These are phyloP conservation scores for Agonopterix heracliana DNA, from an alignment of 2,888 invertebrate species.

Conservation along the genomic window DNA sequence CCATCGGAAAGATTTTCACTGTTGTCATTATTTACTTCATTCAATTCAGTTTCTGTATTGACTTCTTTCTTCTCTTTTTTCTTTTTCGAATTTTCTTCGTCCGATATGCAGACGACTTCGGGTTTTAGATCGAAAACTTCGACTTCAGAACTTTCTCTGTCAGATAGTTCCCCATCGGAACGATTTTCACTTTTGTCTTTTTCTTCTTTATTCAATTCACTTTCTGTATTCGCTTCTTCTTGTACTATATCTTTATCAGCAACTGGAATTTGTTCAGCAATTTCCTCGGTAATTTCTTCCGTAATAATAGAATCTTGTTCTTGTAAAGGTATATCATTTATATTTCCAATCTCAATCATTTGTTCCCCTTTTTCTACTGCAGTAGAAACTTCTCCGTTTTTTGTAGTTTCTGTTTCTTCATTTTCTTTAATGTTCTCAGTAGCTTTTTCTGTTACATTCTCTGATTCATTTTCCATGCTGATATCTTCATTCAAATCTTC, in stretches of 20 bases:
- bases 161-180: slow-evolving; percentile 55
- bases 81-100: slow-evolving; percentile 37
- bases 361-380: slow-evolving; percentile 13
- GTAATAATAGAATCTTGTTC: slow-evolving; percentile 1
- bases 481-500: neutral
- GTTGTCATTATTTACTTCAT: slow-evolving; percentile 3
- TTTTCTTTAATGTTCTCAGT: neutral
- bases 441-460: neutral
- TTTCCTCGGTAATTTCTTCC: neutral
- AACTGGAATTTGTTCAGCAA: no score
- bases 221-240: neutral
- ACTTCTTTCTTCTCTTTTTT: slow-evolving; percentile 24
- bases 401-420: neutral
- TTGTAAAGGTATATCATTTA: slow-evolving; percentile 17
- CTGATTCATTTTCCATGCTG: no score
- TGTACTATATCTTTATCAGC: neutral
- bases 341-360: slow-evolving; percentile 12
- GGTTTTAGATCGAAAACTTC: slow-evolving; percentile 47
- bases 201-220: neutral
- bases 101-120: slow-evolving; percentile 74
- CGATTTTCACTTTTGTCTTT: slow-evolving; percentile 24
- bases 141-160: slow-evolving; percentile 49
- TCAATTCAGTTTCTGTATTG: neutral
- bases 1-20: slow-evolving; percentile 48
- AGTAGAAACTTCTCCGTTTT: neutral